Conservation (phyloP, 2,888 invertebrate genomes). For the Sesamia inferens region DNA sequence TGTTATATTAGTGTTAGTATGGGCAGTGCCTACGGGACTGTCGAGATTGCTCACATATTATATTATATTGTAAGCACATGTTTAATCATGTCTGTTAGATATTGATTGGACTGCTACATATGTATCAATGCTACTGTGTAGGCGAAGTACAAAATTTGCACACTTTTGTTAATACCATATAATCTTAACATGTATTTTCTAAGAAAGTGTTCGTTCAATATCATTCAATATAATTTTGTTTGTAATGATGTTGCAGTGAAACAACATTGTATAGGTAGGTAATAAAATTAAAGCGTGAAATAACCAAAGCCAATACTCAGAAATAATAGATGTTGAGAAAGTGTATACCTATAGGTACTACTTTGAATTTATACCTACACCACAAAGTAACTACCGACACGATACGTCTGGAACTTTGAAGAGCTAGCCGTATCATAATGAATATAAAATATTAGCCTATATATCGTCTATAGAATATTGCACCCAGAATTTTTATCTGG, state of each 20-base stretch:
- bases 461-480: constrained; percentile 45
- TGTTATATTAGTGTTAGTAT: constrained; percentile 61
- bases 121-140: constrained; percentile 62
- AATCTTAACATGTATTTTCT: constrained; percentile 61
- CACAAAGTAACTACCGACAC: constrained; percentile 44
- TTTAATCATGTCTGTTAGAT: constrained; percentile 62
- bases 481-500: constrained; percentile 56
- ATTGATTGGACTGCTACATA: constrained; percentile 60
- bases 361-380: constrained; percentile 59
- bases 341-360: constrained; percentile 56
- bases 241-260: constrained; percentile 69
- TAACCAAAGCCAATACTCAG: constrained; percentile 83
- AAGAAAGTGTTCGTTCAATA: constrained; percentile 62
- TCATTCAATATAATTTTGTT: constrained; percentile 68
- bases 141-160: constrained; percentile 77
- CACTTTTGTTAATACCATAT: constrained; percentile 64
- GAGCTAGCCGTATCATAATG: constrained; percentile 39
- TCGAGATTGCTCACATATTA: constrained; percentile 78
- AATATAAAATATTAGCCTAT: constrained; percentile 47
- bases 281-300: constrained; percentile 84
- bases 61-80: constrained; percentile 73
- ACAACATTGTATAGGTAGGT: constrained; percentile 72
- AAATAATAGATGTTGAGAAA: constrained; percentile 73
- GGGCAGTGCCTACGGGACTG: constrained; percentile 55
- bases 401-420: constrained; percentile 25